These are phyloP conservation scores for Camponotus fellah DNA, from an alignment of 2,888 invertebrate genomes.

Conservation along the genomic window DNA sequence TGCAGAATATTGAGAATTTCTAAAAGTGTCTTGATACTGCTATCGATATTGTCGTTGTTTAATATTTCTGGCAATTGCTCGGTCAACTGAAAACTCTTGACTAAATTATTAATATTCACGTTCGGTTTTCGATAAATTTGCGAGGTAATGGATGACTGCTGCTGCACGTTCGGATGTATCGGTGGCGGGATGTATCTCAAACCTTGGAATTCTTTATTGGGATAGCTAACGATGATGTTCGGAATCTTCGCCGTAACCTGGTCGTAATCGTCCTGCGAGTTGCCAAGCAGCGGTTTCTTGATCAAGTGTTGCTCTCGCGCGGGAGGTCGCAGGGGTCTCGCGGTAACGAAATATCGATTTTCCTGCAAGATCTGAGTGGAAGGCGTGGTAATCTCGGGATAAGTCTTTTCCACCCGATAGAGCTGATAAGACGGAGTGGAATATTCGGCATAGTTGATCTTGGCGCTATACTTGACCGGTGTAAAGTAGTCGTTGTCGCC, in stretches of 20 bases:
- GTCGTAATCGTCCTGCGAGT: slow-evolving; percentile 71
- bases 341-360: slow-evolving; percentile 70
- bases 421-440: slow-evolving; percentile 45
- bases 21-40: slow-evolving; percentile 92
- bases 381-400: slow-evolving; percentile 64
- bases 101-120: slow-evolving; percentile 87
- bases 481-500: slow-evolving; percentile 80
- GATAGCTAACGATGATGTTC: slow-evolving; percentile 63
- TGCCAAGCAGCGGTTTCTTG: slow-evolving; percentile 61
- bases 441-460: slow-evolving; percentile 75
- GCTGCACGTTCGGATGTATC: slow-evolving; percentile 51
- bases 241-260: slow-evolving; percentile 68
- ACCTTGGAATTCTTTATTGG: slow-evolving; percentile 73
- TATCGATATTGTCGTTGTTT: slow-evolving; percentile 92
- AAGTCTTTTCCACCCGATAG: slow-evolving; percentile 65
- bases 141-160: slow-evolving; percentile 16
- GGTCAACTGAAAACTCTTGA: slow-evolving; percentile 91
- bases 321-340: slow-evolving; percentile 75
- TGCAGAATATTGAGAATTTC: slow-evolving; percentile 91
- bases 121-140: slow-evolving; percentile 82
- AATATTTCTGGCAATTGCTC: slow-evolving; percentile 92
- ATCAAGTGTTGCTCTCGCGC: slow-evolving; percentile 71
- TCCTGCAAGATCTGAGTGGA: slow-evolving; percentile 58
- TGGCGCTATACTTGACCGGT: slow-evolving; percentile 78
- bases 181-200: slow-evolving; percentile 75